These are phyloP conservation scores for Aphyosemion australe DNA, from an alignment of 2,113 vertebrate genomes.

Conservation along the genomic window DNA sequence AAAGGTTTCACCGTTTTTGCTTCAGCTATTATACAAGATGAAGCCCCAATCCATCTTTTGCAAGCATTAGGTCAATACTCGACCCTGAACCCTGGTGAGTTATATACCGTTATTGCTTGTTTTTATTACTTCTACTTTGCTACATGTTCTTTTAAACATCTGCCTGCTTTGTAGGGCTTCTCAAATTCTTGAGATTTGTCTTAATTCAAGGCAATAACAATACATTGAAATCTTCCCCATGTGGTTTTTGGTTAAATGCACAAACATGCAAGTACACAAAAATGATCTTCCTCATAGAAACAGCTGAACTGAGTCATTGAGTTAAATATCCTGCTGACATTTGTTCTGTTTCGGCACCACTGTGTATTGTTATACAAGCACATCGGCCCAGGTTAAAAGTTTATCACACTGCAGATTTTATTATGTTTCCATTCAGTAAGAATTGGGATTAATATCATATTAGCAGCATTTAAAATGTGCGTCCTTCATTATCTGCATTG, in stretches of 20 bases:
- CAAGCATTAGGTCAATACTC: too few relatives aligned
- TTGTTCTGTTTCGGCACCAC: slow-evolving; percentile 4
- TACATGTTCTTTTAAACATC: background rate
- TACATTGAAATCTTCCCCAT: too few relatives aligned
- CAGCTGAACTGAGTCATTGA: background rate
- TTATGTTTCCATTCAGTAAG: slow-evolving; percentile 3
- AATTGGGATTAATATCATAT: slow-evolving; percentile 32
- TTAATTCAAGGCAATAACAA: too few relatives aligned
- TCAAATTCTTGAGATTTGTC: background rate
- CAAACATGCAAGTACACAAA: background rate
- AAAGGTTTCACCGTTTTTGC: too few relatives aligned
- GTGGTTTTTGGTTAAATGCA: slow-evolving; percentile 3
- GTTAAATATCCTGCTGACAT: slow-evolving; percentile 11
- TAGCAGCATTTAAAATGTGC: slow-evolving; percentile 54
- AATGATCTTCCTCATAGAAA: background rate
- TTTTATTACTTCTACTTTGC: too few relatives aligned
- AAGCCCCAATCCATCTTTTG: too few relatives aligned
- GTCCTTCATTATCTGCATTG: slow-evolving; percentile 38
- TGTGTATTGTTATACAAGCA: background rate
- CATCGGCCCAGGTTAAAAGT: slow-evolving; percentile 1
- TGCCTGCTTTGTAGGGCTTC: background rate
- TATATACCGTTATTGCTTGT: too few relatives aligned
- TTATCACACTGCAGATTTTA: background rate
- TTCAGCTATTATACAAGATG: too few relatives aligned
- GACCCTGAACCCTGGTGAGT: too few relatives aligned